phyloP scores from a whole-genome alignment of 2,888 invertebrate genomes.

The Steromphala cineraria region DNA sequence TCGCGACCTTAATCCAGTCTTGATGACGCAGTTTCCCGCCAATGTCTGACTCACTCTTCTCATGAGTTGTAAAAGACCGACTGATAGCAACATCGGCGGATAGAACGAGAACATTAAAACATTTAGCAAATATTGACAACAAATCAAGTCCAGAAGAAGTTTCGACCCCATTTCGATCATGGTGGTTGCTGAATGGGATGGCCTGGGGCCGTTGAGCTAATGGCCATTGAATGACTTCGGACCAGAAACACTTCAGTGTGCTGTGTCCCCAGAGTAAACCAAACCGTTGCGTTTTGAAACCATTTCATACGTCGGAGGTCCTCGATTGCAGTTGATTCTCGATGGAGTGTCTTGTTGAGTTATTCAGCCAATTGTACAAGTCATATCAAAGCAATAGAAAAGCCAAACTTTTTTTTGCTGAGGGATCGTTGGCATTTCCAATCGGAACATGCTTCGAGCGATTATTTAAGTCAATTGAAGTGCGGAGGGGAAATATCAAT shows the following conservation, averaged over 20 bases:
- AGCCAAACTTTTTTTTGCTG: not conserved
- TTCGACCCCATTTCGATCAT: not conserved
- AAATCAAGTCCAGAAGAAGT: not conserved
- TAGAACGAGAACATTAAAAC: too few relatives aligned
- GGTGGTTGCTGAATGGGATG: not conserved
- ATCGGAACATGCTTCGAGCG: not conserved
- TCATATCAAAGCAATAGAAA: not conserved
- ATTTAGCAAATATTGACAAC: not conserved
- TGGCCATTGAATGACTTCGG: not conserved
- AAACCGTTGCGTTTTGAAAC: not conserved
- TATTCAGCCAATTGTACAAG: not conserved
- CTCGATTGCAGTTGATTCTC: not conserved
- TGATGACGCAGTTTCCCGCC: too few relatives aligned
- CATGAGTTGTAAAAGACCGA: too few relatives aligned
- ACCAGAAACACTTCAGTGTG: not conserved
- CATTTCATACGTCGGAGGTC: not conserved
- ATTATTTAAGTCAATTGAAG: constrained; percentile 1
- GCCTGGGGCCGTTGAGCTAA: not conserved
- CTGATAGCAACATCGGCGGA: too few relatives aligned
- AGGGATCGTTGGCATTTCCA: not conserved
- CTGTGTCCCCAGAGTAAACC: not conserved
- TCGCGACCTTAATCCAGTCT: too few relatives aligned
- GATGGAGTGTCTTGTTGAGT: not conserved
- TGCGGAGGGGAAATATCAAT: not conserved
- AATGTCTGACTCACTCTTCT: too few relatives aligned